Base-by-base conservation (phyloP, 2,113 vertebrate species). In the Tachysurus vachellii region DNA sequence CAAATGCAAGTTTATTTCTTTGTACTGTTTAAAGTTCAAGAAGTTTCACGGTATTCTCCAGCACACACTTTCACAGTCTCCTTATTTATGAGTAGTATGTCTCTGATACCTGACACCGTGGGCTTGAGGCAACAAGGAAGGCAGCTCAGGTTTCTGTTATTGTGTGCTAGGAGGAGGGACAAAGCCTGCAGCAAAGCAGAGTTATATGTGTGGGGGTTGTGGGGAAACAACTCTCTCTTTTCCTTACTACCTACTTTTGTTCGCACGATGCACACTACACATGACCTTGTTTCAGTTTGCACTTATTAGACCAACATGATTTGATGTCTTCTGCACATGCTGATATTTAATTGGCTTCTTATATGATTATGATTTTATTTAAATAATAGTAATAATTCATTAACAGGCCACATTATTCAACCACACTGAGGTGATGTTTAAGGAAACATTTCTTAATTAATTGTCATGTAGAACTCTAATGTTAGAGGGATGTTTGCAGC, bases 51-150 rank as follows among this genome's bases (percentile, higher is more conserved):
- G 0, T 28, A 50, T 16, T 53, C 28, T 53, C 16, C 47, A 57
- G 61, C 14, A 23, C 26, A 19, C 9, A 53, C 77, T 86, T 79
- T 80, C n/a, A 53, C 84, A 42, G 76, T 12, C 50, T 66, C 77
- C 14, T 68, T 68, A 53, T 82, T 85, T 88, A 82, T 82, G 59
- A 79, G 5, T 61, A 66, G 3, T 61, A 59, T 64, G 87, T 71
- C 26, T 80, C 83, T 54, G 92, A 92, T 88, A 93, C 92, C 90
- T 91, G 92, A 94, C 90, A 93, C 93, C 85, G 56, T 23, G 1
- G 56, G 75, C n/a, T 64, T 1, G 84, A 81, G 82, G 79, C 86
- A 70, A 44, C 16, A 54, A 83, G 86, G 57, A 26, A 80, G 57
- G 80, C 87, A 64, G 80, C 86, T 92, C 89, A 82, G 90, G 90